A percentile compares a stretch with the other conserved stretches of the same genome.
Conservation (phyloP, 1,140 invertebrate species). For the Microplitis mediator region DNA sequence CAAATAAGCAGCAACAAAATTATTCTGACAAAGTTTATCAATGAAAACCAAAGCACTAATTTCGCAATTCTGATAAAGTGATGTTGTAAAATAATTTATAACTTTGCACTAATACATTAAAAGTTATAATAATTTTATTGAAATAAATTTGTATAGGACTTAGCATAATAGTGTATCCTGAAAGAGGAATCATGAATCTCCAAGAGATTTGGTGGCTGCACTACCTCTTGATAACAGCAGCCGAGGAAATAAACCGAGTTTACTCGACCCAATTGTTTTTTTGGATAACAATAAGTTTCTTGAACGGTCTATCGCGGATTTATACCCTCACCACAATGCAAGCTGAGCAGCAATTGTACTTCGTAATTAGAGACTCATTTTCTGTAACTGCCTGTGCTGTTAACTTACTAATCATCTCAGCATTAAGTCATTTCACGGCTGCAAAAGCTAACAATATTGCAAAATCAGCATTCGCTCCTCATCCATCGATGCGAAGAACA, state of each 20-base stretch:
- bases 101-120: no score
- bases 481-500: slow-evolving; percentile 22
- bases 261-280: slow-evolving; percentile 36
- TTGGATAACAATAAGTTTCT: slow-evolving; percentile 35
- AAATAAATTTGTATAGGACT: slow-evolving; percentile 1
- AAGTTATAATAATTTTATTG: neutral
- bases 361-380: slow-evolving; percentile 31
- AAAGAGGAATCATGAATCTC: slow-evolving; percentile 24
- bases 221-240: slow-evolving; percentile 33
- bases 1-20: no score
- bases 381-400: slow-evolving; percentile 23
- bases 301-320: slow-evolving; percentile 38
- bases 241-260: slow-evolving; percentile 36
- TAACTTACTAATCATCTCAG: slow-evolving; percentile 36
- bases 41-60: no score
- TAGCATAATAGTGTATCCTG: slow-evolving; percentile 18
- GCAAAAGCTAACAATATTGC: slow-evolving; percentile 33
- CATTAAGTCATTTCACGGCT: slow-evolving; percentile 33
- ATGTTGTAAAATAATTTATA: no score
- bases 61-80: no score
- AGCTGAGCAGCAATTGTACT: neutral
- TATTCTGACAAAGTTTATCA: no score
- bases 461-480: slow-evolving; percentile 35
- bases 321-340: slow-evolving; percentile 31
- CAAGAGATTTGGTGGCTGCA: slow-evolving; percentile 42